Evolutionary conservation across 2,888 invertebrate species (phyloP).

Genomic region (Apodemia hepburni): DNA sequence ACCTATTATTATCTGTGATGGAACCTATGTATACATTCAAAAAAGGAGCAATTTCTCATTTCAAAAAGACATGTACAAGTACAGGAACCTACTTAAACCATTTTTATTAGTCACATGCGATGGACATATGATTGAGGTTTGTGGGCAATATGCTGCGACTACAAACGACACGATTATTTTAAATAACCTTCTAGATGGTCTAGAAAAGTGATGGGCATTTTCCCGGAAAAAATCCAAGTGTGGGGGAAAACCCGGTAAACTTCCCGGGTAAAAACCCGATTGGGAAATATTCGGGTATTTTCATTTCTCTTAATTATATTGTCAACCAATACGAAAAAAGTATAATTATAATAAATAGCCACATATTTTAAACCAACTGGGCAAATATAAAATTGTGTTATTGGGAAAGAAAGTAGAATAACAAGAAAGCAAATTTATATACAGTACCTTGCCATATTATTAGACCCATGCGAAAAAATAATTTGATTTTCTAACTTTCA

Average conservation of each 20-base stretch:
- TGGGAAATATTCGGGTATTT: no score
- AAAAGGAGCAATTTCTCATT: neutral
- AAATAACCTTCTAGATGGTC: neutral
- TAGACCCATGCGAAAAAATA: no score
- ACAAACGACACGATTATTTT: neutral
- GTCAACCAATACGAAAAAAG: no score
- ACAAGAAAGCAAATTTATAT: no score
- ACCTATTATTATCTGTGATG: conserved; percentile 4
- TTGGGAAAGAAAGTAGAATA: no score
- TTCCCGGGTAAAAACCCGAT: neutral
- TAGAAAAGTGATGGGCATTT: neutral
- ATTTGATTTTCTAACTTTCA: no score
- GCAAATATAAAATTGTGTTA: no score
- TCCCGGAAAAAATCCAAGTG: no score
- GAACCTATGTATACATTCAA: conserved; percentile 7
- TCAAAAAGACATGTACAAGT: conserved; percentile 15
- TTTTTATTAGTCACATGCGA: conserved; percentile 6
- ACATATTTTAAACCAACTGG: no score
- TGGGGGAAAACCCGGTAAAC: neutral
- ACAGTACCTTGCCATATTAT: no score
- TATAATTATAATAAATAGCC: no score
- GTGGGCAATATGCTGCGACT: neutral
- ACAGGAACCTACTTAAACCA: conserved; percentile 5
- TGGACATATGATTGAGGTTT: neutral
- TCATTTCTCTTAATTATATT: no score